phyloP scores from a whole-genome alignment of 1,140 invertebrate genomes.

The Drosophila obscura region DNA sequence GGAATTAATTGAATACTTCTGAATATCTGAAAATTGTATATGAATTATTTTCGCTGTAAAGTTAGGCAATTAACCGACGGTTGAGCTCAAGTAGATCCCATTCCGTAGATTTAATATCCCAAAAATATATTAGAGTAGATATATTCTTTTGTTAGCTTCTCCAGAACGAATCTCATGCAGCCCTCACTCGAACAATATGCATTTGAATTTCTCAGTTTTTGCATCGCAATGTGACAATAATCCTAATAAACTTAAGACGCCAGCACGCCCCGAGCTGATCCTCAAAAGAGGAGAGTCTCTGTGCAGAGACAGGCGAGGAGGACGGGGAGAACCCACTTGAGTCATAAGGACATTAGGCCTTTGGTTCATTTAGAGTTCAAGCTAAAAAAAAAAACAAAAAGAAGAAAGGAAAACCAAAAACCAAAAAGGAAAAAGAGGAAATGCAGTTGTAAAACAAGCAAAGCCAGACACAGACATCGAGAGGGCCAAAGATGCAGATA shows the following conservation, averaged over 20 bases:
- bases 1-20: no score
- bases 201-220: constrained; percentile 43
- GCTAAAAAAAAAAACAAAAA: constrained; percentile 51
- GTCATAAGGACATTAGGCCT: constrained; percentile 69
- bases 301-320: no score
- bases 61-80: no score
- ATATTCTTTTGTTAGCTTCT: neutral
- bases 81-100: no score
- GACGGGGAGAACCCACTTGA: constrained; percentile 55
- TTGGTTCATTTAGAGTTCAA: constrained; percentile 50
- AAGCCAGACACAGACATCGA: constrained; percentile 11
- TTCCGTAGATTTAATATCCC: neutral
- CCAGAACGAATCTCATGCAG: constrained; percentile 2
- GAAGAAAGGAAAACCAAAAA: constrained; percentile 24
- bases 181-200: constrained; percentile 14
- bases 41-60: no score
- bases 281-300: constrained; percentile 8
- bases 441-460: constrained; percentile 46
- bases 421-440: constrained; percentile 27
- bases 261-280: constrained; percentile 63
- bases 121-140: constrained; percentile 11
- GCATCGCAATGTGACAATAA: constrained; percentile 24
- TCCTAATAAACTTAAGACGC: constrained; percentile 71
- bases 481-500: constrained; percentile 16
- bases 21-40: no score